A percentile compares a stretch with the other conserved stretches of the same genome.
phyloP scores from a whole-genome alignment of 2,113 vertebrate species.

The Gopherus flavomarginatus region DNA sequence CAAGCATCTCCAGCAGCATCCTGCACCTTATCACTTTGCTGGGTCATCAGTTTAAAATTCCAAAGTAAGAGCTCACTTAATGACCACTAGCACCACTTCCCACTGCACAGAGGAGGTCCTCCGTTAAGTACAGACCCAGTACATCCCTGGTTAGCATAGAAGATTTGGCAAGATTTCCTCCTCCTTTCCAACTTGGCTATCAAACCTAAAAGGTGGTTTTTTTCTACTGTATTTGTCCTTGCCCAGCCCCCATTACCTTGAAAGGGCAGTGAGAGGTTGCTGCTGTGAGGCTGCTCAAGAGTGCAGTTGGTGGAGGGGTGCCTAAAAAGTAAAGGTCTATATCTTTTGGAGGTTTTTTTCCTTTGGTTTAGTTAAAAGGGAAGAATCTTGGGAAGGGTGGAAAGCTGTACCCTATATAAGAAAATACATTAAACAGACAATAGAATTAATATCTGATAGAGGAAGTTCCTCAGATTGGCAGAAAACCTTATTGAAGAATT shows the following conservation, averaged over 20 bases:
- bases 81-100: background rate
- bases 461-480: slow-evolving; percentile 11
- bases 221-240: background rate
- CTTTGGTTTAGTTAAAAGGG: slow-evolving; percentile 50
- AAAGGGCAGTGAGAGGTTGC: background rate
- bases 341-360: slow-evolving; percentile 51
- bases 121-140: background rate
- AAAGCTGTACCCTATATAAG: slow-evolving; percentile 45
- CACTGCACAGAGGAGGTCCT: background rate
- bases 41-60: background rate
- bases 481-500: slow-evolving; percentile 2
- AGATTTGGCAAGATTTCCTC: slow-evolving; percentile 1
- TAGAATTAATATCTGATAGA: background rate
- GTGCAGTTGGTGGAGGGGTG: background rate
- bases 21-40: background rate
- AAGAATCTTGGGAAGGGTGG: background rate
- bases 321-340: background rate
- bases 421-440: slow-evolving; percentile 37
- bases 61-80: background rate
- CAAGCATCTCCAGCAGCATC: background rate
- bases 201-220: background rate
- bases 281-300: background rate
- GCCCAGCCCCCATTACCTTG: background rate
- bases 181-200: background rate
- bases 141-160: background rate